These are phyloP conservation scores for Gallinago jamesoni DNA, from an alignment of 2,113 vertebrate species.

Conservation along the genomic window DNA sequence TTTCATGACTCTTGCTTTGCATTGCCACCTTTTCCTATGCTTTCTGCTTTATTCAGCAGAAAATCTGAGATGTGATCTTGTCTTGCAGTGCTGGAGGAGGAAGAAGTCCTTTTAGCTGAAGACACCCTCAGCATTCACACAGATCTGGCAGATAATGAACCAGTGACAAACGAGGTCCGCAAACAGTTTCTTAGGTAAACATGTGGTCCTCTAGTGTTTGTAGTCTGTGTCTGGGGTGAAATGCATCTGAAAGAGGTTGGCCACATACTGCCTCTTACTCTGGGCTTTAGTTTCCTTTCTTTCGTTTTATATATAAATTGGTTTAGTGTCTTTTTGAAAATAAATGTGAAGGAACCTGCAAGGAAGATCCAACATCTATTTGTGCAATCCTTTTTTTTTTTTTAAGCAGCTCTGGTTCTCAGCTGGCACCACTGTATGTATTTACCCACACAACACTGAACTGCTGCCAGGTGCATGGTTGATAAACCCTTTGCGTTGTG, in stretches of 20 bases:
- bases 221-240: background rate
- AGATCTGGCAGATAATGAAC: conserved; percentile 86
- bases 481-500: background rate
- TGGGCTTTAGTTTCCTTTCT: background rate
- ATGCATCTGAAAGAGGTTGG: background rate
- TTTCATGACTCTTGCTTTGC: background rate
- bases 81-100: conserved; percentile 71
- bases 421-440: background rate
- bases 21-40: background rate
- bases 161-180: conserved; percentile 80
- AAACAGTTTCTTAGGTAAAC: conserved; percentile 90
- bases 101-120: conserved; percentile 82
- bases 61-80: background rate
- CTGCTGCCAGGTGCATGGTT: background rate
- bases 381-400: background rate
- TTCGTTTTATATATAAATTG: background rate
- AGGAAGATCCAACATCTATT: background rate
- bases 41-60: background rate
- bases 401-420: background rate
- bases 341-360: background rate
- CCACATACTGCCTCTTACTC: background rate
- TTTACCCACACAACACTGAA: background rate
- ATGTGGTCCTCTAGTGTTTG: background rate
- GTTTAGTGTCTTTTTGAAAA: background rate
- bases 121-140: conserved; percentile 90